Conservation (phyloP, 2,888 invertebrate species). For the Mesoligia furuncula region DNA sequence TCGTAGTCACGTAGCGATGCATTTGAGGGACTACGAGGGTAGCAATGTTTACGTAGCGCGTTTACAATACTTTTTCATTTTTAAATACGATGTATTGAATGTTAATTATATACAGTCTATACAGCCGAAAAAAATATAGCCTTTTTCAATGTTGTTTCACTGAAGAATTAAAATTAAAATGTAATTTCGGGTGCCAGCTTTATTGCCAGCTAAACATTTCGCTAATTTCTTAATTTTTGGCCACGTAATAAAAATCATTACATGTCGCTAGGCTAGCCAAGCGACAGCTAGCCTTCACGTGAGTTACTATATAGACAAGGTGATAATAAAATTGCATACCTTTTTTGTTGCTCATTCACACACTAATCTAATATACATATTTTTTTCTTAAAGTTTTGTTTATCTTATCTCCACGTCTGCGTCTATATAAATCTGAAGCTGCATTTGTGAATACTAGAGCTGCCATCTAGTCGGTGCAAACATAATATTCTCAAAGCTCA, state of each 20-base stretch:
- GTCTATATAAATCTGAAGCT: not conserved
- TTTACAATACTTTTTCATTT: not conserved
- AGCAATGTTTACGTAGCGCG: slow-evolving; percentile 2
- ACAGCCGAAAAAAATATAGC: not conserved
- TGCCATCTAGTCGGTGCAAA: slow-evolving; percentile 46
- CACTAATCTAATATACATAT: not conserved
- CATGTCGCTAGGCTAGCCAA: not conserved
- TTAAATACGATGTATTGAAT: not conserved
- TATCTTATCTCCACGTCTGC: not conserved
- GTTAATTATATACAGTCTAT: not conserved
- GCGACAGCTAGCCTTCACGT: not conserved
- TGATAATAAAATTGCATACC: not conserved
- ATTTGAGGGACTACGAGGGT: slow-evolving; percentile 31
- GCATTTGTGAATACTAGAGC: slow-evolving; percentile 7
- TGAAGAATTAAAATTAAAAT: not conserved
- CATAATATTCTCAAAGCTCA: slow-evolving; percentile 15
- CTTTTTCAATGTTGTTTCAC: no score
- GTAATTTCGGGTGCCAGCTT: not conserved
- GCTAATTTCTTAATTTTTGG: no score
- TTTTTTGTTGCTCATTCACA: not conserved
- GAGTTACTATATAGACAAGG: not conserved
- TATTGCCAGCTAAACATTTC: not conserved
- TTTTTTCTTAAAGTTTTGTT: not conserved
- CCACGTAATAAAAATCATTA: not conserved
- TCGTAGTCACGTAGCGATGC: slow-evolving; percentile 21